Evolutionary conservation across 2,888 invertebrate species (phyloP).

Genomic region (Netelia fuscicornis): DNA sequence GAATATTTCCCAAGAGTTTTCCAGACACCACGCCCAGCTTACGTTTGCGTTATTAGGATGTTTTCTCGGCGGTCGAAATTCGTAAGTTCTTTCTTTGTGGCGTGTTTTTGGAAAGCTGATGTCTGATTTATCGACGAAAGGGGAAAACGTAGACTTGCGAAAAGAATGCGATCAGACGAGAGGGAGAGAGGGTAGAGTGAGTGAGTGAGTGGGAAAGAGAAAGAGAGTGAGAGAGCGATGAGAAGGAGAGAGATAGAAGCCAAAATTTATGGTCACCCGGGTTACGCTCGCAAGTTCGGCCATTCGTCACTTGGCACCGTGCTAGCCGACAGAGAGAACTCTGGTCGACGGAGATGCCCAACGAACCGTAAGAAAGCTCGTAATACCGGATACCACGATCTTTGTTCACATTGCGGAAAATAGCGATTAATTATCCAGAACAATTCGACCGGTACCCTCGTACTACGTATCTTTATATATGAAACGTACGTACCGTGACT

Average conservation of each 20-base stretch:
- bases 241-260: conserved; percentile 30
- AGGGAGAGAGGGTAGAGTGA: conserved; percentile 20
- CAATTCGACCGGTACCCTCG: conserved; percentile 38
- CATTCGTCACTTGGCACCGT: conserved; percentile 61
- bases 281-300: conserved; percentile 62
- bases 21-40: too few species aligned
- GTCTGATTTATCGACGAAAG: conserved; percentile 55
- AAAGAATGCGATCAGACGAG: conserved; percentile 49
- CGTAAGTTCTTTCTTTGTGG: conserved; percentile 18
- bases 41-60: conserved; percentile 42
- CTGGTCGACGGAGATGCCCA: conserved; percentile 59
- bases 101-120: conserved; percentile 61
- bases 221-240: conserved; percentile 29
- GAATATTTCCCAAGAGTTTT: neutral
- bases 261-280: conserved; percentile 63
- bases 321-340: conserved; percentile 45
- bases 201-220: conserved; percentile 42
- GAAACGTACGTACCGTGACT: neutral
- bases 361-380: conserved; percentile 68
- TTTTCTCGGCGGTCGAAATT: conserved; percentile 33
- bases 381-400: conserved; percentile 51
- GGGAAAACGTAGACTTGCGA: conserved; percentile 30
- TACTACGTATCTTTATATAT: neutral
- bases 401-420: conserved; percentile 51
- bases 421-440: conserved; percentile 60